Percentiles rank a stretch among this genome's conserved stretches.
These are phyloP conservation scores for Pomatostomus ruficeps DNA, from an alignment of 2,113 vertebrate species.

Conservation along the genomic window DNA sequence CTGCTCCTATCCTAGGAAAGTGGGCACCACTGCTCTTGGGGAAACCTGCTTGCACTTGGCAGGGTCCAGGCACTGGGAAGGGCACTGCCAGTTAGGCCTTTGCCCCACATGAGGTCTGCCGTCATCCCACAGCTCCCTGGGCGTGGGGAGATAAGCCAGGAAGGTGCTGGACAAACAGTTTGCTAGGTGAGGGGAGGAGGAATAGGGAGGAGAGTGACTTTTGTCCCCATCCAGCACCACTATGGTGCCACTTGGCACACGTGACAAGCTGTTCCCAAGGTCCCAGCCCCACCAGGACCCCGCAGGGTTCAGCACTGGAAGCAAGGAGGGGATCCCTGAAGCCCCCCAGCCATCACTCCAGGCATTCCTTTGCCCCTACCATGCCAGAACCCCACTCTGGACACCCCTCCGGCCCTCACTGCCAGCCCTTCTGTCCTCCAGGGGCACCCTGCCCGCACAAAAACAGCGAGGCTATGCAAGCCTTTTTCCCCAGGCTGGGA, in stretches of 20 bases:
- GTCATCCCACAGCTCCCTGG: conserved; percentile 15
- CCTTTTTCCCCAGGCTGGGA: neutral
- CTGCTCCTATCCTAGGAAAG: neutral
- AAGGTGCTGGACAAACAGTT: conserved; percentile 56
- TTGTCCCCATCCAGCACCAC: neutral
- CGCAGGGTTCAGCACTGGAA: neutral
- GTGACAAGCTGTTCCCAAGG: neutral
- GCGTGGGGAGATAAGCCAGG: conserved; percentile 57
- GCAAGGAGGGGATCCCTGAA: rapidly evolving
- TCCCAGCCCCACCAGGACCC: rapidly evolving
- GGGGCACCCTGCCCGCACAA: neutral
- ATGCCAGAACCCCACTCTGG: neutral
- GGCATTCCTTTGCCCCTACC: neutral
- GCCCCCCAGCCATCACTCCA: neutral
- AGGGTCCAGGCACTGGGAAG: neutral
- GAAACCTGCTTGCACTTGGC: neutral
- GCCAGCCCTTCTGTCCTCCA: neutral
- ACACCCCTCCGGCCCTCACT: neutral
- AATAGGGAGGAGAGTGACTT: conserved; percentile 37
- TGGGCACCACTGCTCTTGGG: neutral
- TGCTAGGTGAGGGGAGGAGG: conserved; percentile 3
- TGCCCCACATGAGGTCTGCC: conserved; percentile 46
- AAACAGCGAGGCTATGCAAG: neutral
- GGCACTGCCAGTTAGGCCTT: conserved; percentile 52
- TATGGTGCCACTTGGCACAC: neutral